phyloP scores from a whole-genome alignment of 2,888 invertebrate species.

The Panzeria rudis region DNA sequence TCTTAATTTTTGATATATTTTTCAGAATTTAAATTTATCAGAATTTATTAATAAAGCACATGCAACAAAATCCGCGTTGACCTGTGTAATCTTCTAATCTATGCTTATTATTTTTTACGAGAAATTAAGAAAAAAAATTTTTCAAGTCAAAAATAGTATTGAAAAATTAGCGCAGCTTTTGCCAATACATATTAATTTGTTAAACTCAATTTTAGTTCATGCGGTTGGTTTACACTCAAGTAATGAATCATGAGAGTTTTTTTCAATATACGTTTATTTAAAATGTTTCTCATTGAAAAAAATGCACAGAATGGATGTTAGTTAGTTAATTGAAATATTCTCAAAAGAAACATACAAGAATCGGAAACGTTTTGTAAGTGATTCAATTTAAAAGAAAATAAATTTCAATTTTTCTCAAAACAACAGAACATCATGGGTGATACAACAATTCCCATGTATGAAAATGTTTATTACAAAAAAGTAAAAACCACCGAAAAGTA shows the following conservation, averaged over 20 bases:
- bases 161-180: not conserved
- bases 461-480: constrained; percentile 56
- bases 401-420: not conserved
- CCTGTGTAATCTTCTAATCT: not conserved
- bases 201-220: constrained; percentile 19
- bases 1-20: too few species aligned
- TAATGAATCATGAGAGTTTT: constrained; percentile 32
- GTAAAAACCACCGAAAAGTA: constrained; percentile 36
- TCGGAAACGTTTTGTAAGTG: not conserved
- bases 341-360: constrained; percentile 11
- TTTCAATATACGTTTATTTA: not conserved
- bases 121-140: too few species aligned
- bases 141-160: not conserved
- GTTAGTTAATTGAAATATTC: constrained; percentile 37
- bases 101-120: not conserved
- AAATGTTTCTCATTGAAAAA: constrained; percentile 1
- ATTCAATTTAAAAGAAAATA: constrained; percentile 1
- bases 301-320: constrained; percentile 12
- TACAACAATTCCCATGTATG: constrained; percentile 35
- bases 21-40: too few species aligned
- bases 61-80: too few species aligned
- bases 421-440: constrained; percentile 16
- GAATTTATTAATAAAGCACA: too few species aligned
- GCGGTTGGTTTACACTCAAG: constrained; percentile 22
- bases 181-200: not conserved